Conservation (phyloP, 2,888 invertebrate genomes). For the Drosophila pseudotalamancana region DNA sequence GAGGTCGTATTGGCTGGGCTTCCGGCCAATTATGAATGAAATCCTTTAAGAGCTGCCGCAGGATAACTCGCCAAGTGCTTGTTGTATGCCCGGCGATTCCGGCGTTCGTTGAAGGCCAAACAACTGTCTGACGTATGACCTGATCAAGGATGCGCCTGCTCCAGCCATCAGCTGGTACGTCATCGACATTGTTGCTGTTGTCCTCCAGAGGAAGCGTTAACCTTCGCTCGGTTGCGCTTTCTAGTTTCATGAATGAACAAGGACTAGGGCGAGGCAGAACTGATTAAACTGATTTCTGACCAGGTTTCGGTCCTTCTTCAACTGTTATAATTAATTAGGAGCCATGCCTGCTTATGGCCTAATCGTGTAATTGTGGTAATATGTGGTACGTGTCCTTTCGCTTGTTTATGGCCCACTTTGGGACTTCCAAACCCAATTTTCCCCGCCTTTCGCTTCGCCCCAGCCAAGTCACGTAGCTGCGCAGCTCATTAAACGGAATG, state of each 20-base stretch:
- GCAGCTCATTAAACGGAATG: slow-evolving; percentile 37
- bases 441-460: background rate
- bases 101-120: slow-evolving; percentile 28
- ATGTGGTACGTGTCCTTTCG: slow-evolving; percentile 27
- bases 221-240: slow-evolving; percentile 58
- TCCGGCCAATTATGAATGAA: slow-evolving; percentile 75
- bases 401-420: slow-evolving; percentile 40
- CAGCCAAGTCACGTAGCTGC: slow-evolving; percentile 34
- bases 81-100: slow-evolving; percentile 10
- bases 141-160: slow-evolving; percentile 62
- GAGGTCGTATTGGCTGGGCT: slow-evolving; percentile 53
- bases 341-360: slow-evolving; percentile 14
- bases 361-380: slow-evolving; percentile 43
- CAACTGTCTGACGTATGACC: slow-evolving; percentile 52
- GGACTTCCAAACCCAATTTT: slow-evolving; percentile 1
- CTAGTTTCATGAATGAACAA: slow-evolving; percentile 60
- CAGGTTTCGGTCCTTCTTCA: background rate
- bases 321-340: slow-evolving; percentile 47
- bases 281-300: background rate
- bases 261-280: background rate
- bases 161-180: slow-evolving; percentile 44
- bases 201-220: slow-evolving; percentile 67
- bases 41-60: slow-evolving; percentile 48
- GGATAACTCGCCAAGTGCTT: slow-evolving; percentile 9
- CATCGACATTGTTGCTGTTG: slow-evolving; percentile 52